These are phyloP conservation scores for Pelecanus crispus DNA, from an alignment of 2,113 vertebrate genomes.

Conservation along the genomic window DNA sequence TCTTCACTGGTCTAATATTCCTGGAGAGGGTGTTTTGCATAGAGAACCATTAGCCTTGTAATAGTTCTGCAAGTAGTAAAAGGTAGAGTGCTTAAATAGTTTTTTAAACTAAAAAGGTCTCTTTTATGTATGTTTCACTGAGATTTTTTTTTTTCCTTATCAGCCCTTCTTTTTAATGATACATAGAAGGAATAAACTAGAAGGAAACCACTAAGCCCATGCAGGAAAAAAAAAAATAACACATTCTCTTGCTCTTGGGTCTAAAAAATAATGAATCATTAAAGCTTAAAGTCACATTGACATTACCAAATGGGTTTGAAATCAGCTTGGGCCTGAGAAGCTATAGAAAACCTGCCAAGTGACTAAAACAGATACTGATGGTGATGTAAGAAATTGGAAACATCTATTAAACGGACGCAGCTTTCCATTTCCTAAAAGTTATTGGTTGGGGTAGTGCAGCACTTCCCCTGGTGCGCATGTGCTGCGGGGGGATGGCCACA, in stretches of 20 bases:
- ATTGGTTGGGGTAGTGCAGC: background rate
- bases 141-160: background rate
- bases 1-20: background rate
- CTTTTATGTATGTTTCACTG: background rate
- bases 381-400: constrained; percentile 63
- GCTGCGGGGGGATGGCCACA: background rate
- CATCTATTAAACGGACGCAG: constrained; percentile 63
- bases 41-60: background rate
- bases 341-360: constrained; percentile 45
- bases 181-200: background rate
- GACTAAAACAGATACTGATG: constrained; percentile 48
- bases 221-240: background rate
- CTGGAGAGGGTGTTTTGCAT: background rate
- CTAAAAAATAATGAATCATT: constrained; percentile 37
- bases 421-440: constrained; percentile 55
- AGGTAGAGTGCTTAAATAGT: background rate
- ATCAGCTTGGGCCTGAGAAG: constrained; percentile 29
- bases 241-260: background rate
- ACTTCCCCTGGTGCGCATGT: background rate
- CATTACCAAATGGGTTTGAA: constrained; percentile 56
- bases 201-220: background rate
- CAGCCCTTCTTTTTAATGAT: background rate
- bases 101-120: background rate
- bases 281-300: constrained; percentile 16
- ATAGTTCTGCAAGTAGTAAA: background rate